Base-by-base conservation (phyloP, 2,797 vertebrate genomes). In the Podarcis siculus region DNA sequence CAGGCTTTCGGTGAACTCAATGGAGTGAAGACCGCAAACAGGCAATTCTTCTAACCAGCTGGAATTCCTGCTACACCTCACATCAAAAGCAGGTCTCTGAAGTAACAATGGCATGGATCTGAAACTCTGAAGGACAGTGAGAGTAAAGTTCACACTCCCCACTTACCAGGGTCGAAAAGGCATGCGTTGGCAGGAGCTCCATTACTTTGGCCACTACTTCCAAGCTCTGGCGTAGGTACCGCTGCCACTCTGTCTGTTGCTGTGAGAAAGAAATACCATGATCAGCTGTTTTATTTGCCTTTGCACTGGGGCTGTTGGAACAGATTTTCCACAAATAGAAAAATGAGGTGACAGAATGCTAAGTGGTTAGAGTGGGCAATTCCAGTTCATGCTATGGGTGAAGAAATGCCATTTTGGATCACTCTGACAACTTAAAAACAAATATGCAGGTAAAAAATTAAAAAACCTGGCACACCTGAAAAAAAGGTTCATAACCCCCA, bases 221-320 rank as follows among this genome's bases (percentile, higher is more conserved):
- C 96, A 99, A 96, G 97, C 99, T 99, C 97, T 99, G 99, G 95
- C 98, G 98, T 94, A 99, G 96, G 97, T 99, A 99, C 95, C 97
- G 97, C 95, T 99, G 99, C 99, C 99, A 99, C 95, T 99, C 99
- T 0, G 99, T 99, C 95, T 99, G 99, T 97, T 99, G 98, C 99
- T 99, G 95, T 42, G 27, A 93, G 89, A 94, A 45, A 86, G 61
- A 92, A 90, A 94, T 87, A 95, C 27, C 10, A 35, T 17, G 85
- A 78, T 69, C 35, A 86, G 94, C 77, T 91, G 89, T 49, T 92
- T 86, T 86, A 90, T 67, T 45, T 37, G 45, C n/a, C 69, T 27
- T 71, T n/a, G 72, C 67, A 32, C 8, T 4, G n/a, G 17, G 25
- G 7, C 7, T 79, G 4, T 69, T 86, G 15, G 7, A 4, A 17